These are phyloP conservation scores for Acheta domesticus DNA, from an alignment of 2,888 invertebrate species.

Conservation along the genomic window DNA sequence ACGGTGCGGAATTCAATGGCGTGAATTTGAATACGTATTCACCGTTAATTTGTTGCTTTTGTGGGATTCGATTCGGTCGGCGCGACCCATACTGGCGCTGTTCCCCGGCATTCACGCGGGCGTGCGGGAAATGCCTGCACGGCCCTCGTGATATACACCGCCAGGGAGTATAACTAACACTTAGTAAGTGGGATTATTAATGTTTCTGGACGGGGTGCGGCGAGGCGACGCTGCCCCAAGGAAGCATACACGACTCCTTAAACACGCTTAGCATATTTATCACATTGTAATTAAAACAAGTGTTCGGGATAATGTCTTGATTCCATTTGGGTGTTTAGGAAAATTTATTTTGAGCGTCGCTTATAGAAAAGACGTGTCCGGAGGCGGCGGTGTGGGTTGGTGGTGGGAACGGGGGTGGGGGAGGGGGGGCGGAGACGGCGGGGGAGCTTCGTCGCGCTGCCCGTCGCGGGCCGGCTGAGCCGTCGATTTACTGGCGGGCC, in stretches of 20 bases:
- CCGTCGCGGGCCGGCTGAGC: not conserved
- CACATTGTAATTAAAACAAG: conserved; percentile 18
- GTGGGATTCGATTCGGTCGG: not conserved
- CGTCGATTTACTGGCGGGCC: not conserved
- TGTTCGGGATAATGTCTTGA: conserved; percentile 18
- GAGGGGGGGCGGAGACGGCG: not conserved
- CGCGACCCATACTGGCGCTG: not conserved
- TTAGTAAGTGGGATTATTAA: conserved; percentile 18
- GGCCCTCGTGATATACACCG: not conserved
- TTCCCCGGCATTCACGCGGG: not conserved
- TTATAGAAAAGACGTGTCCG: not conserved
- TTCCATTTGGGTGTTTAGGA: conserved; percentile 7
- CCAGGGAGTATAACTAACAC: not conserved
- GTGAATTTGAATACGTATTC: not conserved
- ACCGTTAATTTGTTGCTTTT: conserved; percentile 10
- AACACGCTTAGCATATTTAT: conserved; percentile 18
- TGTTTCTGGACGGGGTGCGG: not conserved
- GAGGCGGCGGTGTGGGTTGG: not conserved
- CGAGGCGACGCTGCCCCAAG: not conserved
- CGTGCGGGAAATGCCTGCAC: not conserved
- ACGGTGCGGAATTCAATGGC: conserved; percentile 9
- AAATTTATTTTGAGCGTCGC: conserved; percentile 18
- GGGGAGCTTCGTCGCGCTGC: no score
- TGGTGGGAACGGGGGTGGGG: not conserved
- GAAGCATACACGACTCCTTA: not conserved